Evolutionary conservation across 2,113 vertebrate genomes (phyloP), one percentile per base, ranked within the genome.

Genomic region (Seriola dumerili): DNA sequence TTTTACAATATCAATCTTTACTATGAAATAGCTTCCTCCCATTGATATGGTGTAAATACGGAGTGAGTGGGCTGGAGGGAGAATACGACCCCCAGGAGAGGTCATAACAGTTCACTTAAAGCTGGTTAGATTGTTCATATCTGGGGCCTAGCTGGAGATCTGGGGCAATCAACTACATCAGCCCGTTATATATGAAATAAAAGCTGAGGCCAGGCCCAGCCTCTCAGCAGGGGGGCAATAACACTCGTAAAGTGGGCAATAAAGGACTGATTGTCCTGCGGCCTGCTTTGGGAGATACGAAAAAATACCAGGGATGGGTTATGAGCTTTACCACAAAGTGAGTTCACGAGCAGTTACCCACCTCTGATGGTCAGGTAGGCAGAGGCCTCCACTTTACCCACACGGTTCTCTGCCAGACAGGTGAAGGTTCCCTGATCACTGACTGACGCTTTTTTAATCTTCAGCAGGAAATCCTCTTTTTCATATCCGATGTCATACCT

Each of bases 401-500:
- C 97, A 0, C 97, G 96, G 78, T 99, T 99, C 93, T 99, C 98
- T 1, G 97, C 97, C 19, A 97, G 92, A 58, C 98, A 99, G 21
- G 94, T 94, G 76, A 96, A 99, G 3, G 97, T 97, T 16, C 98
- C 98, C 80, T 99, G 97, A 64, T 99, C 98, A 0, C 92, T 89
- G 68, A 96, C 96, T 65, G 86, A 52, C 0, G 97, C 96, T 89
- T 98, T 99, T 93, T 98, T 99, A 76, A 99, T 97, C 89, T 97
- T 95, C 87, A 99, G 89, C 3, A 98, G 96, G 77, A 97, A 97
- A 87, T 99, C 98, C 11, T 99, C 98, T 85, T 96, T 99, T 79
- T 99, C 98, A 61, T 98, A 98, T 89, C 96, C 97, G 92, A 99
- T 97, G 87, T 99, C 98, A 63, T 98, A 99, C 93, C 98, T 99